Evolutionary conservation across 2,797 vertebrate genomes (phyloP).

Genomic region (Echeneis naucrates): DNA sequence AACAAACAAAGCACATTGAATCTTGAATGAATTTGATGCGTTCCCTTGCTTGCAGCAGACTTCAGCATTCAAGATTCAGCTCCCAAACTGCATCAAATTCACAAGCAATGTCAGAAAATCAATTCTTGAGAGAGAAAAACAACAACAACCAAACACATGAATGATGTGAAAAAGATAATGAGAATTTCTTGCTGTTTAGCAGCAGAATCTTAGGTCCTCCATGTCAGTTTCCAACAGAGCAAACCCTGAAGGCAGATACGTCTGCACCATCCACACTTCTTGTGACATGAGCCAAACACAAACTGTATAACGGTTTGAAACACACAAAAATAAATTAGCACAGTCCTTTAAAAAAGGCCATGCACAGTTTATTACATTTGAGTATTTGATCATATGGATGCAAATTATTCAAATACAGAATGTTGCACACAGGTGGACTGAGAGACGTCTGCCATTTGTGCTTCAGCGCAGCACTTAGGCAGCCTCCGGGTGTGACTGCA

Average conservation of each 20-base stretch:
- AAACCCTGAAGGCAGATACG: neutral
- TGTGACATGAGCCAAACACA: neutral
- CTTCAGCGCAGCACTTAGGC: conserved; percentile 22
- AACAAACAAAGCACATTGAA: conserved; percentile 29
- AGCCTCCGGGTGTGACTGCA: conserved; percentile 40
- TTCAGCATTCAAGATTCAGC: conserved; percentile 28
- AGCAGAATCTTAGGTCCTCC: neutral
- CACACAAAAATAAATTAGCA: conserved; percentile 13
- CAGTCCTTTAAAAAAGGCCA: neutral
- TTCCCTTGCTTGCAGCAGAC: conserved; percentile 26
- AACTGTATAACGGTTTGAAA: conserved; percentile 33
- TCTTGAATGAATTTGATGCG: conserved; percentile 15
- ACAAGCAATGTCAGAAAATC: conserved; percentile 37
- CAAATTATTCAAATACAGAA: conserved; percentile 33
- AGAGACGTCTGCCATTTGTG: conserved; percentile 27
- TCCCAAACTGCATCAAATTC: conserved; percentile 43
- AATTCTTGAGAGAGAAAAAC: conserved; percentile 21
- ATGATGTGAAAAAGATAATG: conserved; percentile 36
- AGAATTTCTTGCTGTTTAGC: conserved; percentile 10
- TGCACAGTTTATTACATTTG: conserved; percentile 17
- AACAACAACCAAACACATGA: neutral
- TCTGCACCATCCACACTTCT: neutral
- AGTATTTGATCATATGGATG: conserved; percentile 44
- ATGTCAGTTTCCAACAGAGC: conserved; percentile 18
- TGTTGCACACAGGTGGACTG: conserved; percentile 37